phyloP scores from a whole-genome alignment of 1,140 invertebrate species.

The Penaeus indicus region DNA sequence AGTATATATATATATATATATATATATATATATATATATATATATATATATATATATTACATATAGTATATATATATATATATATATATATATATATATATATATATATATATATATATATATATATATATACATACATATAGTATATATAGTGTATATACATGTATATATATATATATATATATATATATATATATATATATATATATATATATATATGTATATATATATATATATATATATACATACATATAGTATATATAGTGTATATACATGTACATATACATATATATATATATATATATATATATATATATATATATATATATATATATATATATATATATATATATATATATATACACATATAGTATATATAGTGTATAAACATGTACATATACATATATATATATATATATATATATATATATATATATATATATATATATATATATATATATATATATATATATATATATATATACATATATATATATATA shows the following conservation, averaged over 20 bases:
- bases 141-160: conserved; percentile 30
- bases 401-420: conserved; percentile 1
- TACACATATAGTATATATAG: not conserved
- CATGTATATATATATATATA: conserved; percentile 26
- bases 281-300: conserved; percentile 22
- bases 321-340: conserved; percentile 4
- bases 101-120: conserved; percentile 20
- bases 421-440: not conserved
- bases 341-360: conserved; percentile 12
- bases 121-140: conserved; percentile 12
- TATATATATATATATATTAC: not conserved
- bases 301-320: conserved; percentile 11
- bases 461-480: too few relatives aligned
- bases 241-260: conserved; percentile 30
- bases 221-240: conserved; percentile 30
- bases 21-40: conserved; percentile 6
- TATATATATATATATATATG: conserved; percentile 9
- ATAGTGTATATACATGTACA: conserved; percentile 12
- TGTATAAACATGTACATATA: not conserved
- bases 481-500: too few relatives aligned
- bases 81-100: conserved; percentile 28
- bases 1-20: not conserved
- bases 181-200: conserved; percentile 10
- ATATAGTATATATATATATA: not conserved
- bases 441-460: not conserved